phyloP scores from a whole-genome alignment of 1,140 invertebrate genomes.

The Rhopalosiphum maidis region DNA sequence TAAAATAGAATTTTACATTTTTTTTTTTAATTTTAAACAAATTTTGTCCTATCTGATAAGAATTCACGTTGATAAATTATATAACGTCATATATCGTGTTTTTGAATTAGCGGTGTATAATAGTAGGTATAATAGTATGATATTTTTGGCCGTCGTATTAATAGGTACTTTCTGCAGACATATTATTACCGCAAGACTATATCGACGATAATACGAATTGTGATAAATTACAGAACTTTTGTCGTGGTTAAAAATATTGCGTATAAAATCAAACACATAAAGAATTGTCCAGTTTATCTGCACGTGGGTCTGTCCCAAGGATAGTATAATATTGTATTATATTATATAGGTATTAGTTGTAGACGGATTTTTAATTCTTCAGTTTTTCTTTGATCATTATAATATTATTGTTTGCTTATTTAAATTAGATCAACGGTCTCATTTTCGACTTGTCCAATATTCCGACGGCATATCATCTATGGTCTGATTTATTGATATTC shows the following conservation, averaged over 20 bases:
- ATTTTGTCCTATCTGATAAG: background rate
- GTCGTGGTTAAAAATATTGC: background rate
- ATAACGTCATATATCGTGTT: background rate
- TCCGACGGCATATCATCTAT: background rate
- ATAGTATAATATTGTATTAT: background rate
- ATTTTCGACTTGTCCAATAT: background rate
- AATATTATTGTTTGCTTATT: background rate
- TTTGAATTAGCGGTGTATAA: background rate
- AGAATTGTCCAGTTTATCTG: background rate
- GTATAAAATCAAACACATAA: background rate
- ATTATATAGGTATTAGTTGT: background rate
- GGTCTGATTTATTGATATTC: slow-evolving; percentile 33
- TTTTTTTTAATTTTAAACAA: background rate
- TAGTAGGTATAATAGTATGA: background rate
- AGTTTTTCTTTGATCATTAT: background rate
- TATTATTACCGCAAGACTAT: background rate
- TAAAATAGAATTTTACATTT: background rate
- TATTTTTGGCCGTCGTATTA: background rate
- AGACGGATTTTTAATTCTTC: background rate
- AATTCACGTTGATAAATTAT: background rate
- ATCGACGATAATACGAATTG: background rate
- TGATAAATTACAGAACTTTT: background rate
- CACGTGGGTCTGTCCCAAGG: background rate
- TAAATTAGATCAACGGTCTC: background rate
- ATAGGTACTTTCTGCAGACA: background rate